Base-by-base conservation (phyloP, 1,140 invertebrate species). In the Leptopilina clavipes region DNA sequence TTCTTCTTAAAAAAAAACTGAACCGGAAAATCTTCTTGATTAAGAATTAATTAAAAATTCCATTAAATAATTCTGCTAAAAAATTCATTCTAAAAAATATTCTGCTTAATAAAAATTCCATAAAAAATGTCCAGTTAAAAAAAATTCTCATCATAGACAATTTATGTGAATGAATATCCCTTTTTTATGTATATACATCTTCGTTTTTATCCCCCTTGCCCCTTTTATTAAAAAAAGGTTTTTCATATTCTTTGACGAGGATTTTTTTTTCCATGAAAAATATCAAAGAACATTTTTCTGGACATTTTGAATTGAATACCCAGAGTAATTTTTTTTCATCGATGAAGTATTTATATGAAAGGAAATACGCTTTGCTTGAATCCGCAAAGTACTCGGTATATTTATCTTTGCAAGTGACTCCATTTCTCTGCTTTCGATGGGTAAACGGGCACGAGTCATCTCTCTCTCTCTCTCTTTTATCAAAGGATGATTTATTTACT, bases 401-500 rank as follows among this genome's bases (percentile, higher is more conserved):
- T 65, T 65, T 65, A 65, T 37, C 22, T 65, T 65, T 65, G 12
- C 43, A 3, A 72, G 40, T 48, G 71, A 72, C 45, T 44, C 43
- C 43, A 48, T 72, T 44, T 48, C 45, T 72, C 43, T 22, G 14
- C 25, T 70, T 45, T 25, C 76, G 44, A 65, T 73, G 54, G 25
- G 56, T 37, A 37, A 40, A 70, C 10, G 76, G 56, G 56, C 71
- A 75, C 75, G 74, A 79, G 75, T 65, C 72, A n/a, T 40, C 37
- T 40, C 37, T 40, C 37, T 40, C 37, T 40, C 37, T 40, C 37
- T 40, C 37, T 65, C 12, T 65, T 48, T 76, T 76, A 76, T 80
- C 79, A 81, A 82, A 79, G 78, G 75, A 81, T 81, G 82, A 84
- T 86, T 86, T 87, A 88, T 87, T 87, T 85, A 82, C 81, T 77